Percentiles rank a stretch among this genome's conserved stretches.
Evolutionary conservation across 2,888 invertebrate genomes (phyloP).

Genomic region (Zootermopsis nevadensis): DNA sequence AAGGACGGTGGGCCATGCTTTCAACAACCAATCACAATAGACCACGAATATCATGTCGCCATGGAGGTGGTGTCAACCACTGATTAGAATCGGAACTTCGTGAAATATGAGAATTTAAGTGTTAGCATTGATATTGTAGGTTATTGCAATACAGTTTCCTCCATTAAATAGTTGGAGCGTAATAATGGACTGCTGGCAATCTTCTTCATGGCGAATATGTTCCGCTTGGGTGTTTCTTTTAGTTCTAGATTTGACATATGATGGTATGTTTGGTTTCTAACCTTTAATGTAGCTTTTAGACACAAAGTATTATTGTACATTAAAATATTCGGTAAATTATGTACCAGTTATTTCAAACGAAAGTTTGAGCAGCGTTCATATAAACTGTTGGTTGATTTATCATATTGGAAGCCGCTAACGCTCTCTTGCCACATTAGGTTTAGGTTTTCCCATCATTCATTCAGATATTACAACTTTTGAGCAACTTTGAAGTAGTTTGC

Average conservation of each 20-base stretch:
- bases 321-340: background rate
- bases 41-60: slow-evolving; percentile 64
- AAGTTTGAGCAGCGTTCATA: background rate
- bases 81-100: no score
- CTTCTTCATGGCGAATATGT: slow-evolving; percentile 71
- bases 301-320: background rate
- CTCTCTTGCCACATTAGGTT: no score
- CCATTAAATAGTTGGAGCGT: background rate
- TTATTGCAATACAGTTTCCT: background rate
- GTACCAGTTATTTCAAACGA: background rate
- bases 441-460: no score
- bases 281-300: background rate
- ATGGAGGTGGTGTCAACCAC: slow-evolving; percentile 54
- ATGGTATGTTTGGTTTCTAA: slow-evolving; percentile 68
- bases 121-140: background rate
- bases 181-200: slow-evolving; percentile 67
- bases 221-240: slow-evolving; percentile 75
- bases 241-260: slow-evolving; percentile 75
- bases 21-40: slow-evolving; percentile 69
- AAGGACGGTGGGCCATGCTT: no score
- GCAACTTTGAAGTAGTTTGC: no score
- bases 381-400: background rate
- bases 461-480: no score
- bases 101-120: slow-evolving; percentile 44
- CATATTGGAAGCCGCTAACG: no score